Percentiles rank a stretch among this genome's conserved stretches.
Evolutionary conservation across 2,113 vertebrate genomes (phyloP).

Genomic region (Tachycineta bicolor): DNA sequence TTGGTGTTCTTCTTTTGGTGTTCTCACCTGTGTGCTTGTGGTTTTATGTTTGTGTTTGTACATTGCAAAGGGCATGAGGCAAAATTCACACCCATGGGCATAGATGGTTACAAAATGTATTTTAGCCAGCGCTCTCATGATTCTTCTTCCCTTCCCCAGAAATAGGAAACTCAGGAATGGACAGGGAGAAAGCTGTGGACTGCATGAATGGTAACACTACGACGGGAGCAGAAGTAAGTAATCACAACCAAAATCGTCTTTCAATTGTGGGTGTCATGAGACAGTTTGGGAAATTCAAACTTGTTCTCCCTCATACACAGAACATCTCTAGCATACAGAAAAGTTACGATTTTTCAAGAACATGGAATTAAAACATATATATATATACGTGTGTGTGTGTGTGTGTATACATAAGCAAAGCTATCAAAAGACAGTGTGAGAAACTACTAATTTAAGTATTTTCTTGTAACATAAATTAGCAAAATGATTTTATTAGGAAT

Average conservation of each 20-base stretch:
- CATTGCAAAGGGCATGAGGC: background rate
- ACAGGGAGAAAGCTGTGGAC: background rate
- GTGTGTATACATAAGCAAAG: background rate
- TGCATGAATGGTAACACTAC: background rate
- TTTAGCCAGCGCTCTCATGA: background rate
- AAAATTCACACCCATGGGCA: background rate
- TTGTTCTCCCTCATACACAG: background rate
- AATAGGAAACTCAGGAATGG: background rate
- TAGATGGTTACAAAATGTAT: background rate
- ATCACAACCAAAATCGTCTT: background rate
- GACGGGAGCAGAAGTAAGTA: background rate
- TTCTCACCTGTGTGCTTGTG: background rate
- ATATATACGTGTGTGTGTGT: too few species aligned
- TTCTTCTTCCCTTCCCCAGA: background rate
- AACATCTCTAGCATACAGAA: background rate
- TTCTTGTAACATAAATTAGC: background rate
- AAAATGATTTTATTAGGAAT: background rate
- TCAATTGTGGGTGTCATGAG: background rate
- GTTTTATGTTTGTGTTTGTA: background rate
- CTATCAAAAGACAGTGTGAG: background rate
- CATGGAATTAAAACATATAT: background rate
- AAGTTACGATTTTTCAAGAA: background rate
- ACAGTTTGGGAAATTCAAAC: background rate
- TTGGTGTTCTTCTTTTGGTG: background rate
- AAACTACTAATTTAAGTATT: background rate